Percentiles rank a stretch among this genome's conserved stretches.
phyloP scores from a whole-genome alignment of 2,888 invertebrate species.

The Mythimna vitellina region DNA sequence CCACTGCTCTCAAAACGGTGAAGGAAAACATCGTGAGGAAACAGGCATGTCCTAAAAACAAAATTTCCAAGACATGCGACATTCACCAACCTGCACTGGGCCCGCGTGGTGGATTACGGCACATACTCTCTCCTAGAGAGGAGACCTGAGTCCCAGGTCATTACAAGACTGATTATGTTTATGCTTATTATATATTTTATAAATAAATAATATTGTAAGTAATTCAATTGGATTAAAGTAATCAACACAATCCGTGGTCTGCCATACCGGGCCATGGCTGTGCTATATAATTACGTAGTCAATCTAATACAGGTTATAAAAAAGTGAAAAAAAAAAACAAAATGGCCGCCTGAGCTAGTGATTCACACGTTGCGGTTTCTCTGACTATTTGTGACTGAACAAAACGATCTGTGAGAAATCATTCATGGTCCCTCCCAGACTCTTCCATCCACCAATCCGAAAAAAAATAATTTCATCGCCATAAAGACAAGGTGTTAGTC shows the following conservation, averaged over 20 bases:
- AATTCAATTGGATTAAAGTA: conserved; percentile 30
- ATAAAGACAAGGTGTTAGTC: conserved; percentile 76
- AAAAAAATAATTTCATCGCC: conserved; percentile 72
- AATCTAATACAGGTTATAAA: conserved; percentile 66
- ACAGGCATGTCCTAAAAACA: too few relatives aligned
- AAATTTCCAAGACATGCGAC: too few relatives aligned
- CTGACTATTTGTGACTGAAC: conserved; percentile 76
- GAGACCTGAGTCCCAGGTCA: too few relatives aligned
- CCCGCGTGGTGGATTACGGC: too few relatives aligned
- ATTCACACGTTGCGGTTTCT: conserved; percentile 79
- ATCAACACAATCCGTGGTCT: conserved; percentile 47
- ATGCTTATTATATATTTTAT: conserved; percentile 8
- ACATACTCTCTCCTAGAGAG: too few relatives aligned
- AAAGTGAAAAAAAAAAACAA: conserved; percentile 56
- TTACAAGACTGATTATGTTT: too few relatives aligned
- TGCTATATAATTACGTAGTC: conserved; percentile 63
- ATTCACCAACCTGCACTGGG: too few relatives aligned
- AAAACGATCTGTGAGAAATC: conserved; percentile 67
- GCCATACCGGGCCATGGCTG: conserved; percentile 27
- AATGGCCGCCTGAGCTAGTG: conserved; percentile 69
- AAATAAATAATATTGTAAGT: conserved; percentile 37
- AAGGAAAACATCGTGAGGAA: too few relatives aligned
- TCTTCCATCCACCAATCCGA: conserved; percentile 76
- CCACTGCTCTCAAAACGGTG: too few relatives aligned
- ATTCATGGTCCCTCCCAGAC: conserved; percentile 72